Conservation (phyloP, 2,113 vertebrate species). For the Tragelaphus imberbis region DNA sequence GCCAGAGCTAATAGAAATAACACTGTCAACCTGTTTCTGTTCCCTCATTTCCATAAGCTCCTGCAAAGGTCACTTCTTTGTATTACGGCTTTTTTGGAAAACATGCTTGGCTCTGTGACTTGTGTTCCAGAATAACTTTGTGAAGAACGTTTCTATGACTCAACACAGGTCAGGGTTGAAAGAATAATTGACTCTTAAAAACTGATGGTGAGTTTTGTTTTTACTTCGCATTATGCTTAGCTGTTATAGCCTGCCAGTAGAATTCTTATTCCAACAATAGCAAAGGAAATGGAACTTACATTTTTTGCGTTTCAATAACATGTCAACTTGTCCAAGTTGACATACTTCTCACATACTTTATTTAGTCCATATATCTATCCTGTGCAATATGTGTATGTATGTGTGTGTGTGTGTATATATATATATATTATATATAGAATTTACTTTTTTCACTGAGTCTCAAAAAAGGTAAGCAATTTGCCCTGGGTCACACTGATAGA, state of each 20-base stretch:
- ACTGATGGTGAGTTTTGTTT: background rate
- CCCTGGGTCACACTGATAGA: background rate
- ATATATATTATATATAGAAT: background rate
- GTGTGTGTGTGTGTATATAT: no score
- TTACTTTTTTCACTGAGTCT: background rate
- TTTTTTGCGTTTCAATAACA: background rate
- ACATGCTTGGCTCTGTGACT: background rate
- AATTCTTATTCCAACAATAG: background rate
- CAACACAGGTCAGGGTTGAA: background rate
- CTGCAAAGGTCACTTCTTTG: background rate
- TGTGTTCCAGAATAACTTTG: background rate
- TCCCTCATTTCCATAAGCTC: background rate
- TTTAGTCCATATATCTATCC: background rate
- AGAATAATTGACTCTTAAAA: background rate
- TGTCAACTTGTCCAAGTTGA: background rate
- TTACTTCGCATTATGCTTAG: background rate
- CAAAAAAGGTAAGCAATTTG: background rate
- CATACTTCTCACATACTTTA: background rate
- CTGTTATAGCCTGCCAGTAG: background rate
- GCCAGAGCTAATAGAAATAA: background rate
- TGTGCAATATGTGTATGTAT: background rate
- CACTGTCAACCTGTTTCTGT: background rate
- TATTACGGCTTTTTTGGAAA: background rate
- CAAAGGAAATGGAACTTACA: background rate
- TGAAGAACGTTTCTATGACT: background rate